Conservation (phyloP, 1,140 invertebrate species). For the Glossosoma conforme region DNA sequence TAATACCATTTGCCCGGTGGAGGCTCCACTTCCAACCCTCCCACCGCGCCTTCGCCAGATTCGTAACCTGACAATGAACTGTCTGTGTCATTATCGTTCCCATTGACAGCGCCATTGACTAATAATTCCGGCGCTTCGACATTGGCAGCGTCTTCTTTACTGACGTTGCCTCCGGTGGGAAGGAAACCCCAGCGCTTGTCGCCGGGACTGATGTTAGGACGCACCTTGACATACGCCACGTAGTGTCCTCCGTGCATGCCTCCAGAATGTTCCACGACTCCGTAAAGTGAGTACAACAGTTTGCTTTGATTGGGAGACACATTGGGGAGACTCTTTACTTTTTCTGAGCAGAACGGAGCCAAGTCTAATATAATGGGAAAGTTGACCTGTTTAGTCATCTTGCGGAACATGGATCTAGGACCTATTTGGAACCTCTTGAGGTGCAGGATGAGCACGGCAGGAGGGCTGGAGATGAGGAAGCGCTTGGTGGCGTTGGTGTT, state of each 20-base stretch:
- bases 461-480: slow-evolving; percentile 84
- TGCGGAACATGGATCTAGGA: slow-evolving; percentile 57
- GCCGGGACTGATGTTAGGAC: slow-evolving; percentile 50
- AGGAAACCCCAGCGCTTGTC: slow-evolving; percentile 66
- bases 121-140: slow-evolving; percentile 37
- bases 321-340: slow-evolving; percentile 62
- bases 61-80: slow-evolving; percentile 46
- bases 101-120: slow-evolving; percentile 40
- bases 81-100: slow-evolving; percentile 44
- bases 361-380: slow-evolving; percentile 86
- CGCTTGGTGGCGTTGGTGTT: slow-evolving; percentile 90
- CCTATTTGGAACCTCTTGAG: slow-evolving; percentile 81
- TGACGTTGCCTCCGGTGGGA: slow-evolving; percentile 52
- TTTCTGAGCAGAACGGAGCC: slow-evolving; percentile 83
- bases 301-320: slow-evolving; percentile 59
- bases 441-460: slow-evolving; percentile 90
- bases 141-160: slow-evolving; percentile 45
- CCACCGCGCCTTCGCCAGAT: slow-evolving; percentile 36
- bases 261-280: slow-evolving; percentile 91
- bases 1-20: slow-evolving; percentile 85
- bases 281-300: slow-evolving; percentile 87
- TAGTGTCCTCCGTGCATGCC: slow-evolving; percentile 90
- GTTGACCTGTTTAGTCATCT: slow-evolving; percentile 80
- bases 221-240: slow-evolving; percentile 87
- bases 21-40: slow-evolving; percentile 44